Evolutionary conservation across 2,113 vertebrate genomes (phyloP).

Genomic region (Fulica atra): DNA sequence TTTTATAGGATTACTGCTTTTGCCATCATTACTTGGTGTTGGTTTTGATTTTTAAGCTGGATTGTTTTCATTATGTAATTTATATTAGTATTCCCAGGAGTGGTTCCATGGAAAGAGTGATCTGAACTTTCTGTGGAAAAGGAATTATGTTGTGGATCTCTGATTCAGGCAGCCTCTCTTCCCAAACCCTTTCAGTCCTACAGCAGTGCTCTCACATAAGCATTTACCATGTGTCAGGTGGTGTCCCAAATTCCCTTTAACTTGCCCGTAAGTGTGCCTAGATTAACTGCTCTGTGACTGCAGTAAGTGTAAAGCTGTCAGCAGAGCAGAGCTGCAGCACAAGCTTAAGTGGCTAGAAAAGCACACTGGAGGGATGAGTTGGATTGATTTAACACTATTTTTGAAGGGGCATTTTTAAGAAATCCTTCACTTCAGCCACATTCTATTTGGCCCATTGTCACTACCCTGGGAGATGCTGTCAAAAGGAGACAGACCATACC

Average conservation of each 20-base stretch:
- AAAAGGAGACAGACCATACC: background rate
- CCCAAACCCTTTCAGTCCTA: background rate
- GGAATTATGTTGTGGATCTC: background rate
- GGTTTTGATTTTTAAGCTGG: background rate
- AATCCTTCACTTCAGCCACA: background rate
- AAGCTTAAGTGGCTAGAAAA: background rate
- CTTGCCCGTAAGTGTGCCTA: background rate
- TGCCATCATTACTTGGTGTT: background rate
- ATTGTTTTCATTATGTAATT: background rate
- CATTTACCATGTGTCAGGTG: background rate
- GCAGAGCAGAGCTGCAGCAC: background rate
- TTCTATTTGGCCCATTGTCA: background rate
- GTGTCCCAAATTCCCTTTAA: background rate
- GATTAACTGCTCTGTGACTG: background rate
- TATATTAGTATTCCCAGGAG: background rate
- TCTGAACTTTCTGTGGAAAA: background rate
- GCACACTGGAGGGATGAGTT: background rate
- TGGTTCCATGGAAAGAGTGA: background rate
- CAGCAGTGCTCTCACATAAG: background rate
- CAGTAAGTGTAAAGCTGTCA: background rate
- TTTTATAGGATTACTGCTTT: background rate
- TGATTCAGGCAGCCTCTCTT: background rate
- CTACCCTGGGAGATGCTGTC: background rate
- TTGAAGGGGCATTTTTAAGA: background rate
- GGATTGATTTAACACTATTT: background rate